These are phyloP conservation scores for Oedothorax gibbosus DNA, from an alignment of 1,140 invertebrate genomes.

Conservation along the genomic window DNA sequence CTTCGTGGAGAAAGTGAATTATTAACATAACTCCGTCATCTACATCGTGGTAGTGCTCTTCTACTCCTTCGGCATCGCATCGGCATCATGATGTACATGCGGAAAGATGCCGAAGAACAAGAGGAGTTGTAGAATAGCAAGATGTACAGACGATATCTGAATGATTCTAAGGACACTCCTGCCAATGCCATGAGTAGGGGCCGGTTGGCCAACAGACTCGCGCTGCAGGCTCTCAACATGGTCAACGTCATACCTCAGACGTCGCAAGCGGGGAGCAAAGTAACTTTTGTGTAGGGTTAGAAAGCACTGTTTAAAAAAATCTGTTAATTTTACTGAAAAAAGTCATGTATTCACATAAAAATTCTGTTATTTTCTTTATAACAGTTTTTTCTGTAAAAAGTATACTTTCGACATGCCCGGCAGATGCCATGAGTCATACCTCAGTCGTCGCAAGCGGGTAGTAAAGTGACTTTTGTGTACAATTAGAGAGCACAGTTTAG, in stretches of 20 bases:
- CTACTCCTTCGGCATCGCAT: conserved; percentile 63
- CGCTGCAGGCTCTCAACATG: conserved; percentile 65
- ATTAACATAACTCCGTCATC: conserved; percentile 62
- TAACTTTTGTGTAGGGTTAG: conserved; percentile 63
- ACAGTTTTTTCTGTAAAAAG: no score
- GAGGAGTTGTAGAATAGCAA: conserved; percentile 64
- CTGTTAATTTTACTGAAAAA: no score
- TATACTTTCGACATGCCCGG: no score
- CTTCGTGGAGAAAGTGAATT: not conserved
- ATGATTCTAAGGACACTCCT: conserved; percentile 20
- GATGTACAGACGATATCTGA: conserved; percentile 64
- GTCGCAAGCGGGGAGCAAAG: conserved; percentile 59
- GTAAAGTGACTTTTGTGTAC: no score
- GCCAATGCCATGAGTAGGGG: conserved; percentile 61
- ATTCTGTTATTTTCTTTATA: no score
- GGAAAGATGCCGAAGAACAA: conserved; percentile 63
- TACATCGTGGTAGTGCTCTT: conserved; percentile 66
- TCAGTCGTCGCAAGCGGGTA: no score
- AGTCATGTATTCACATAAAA: no score
- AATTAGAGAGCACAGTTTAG: no score
- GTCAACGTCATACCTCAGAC: conserved; percentile 65
- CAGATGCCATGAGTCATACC: no score
- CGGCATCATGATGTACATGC: conserved; percentile 65
- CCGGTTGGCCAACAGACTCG: conserved; percentile 63
- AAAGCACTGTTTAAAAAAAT: no score